These are phyloP conservation scores for Rhombomys opimus DNA, from an alignment of 2,113 vertebrate species.

Conservation along the genomic window DNA sequence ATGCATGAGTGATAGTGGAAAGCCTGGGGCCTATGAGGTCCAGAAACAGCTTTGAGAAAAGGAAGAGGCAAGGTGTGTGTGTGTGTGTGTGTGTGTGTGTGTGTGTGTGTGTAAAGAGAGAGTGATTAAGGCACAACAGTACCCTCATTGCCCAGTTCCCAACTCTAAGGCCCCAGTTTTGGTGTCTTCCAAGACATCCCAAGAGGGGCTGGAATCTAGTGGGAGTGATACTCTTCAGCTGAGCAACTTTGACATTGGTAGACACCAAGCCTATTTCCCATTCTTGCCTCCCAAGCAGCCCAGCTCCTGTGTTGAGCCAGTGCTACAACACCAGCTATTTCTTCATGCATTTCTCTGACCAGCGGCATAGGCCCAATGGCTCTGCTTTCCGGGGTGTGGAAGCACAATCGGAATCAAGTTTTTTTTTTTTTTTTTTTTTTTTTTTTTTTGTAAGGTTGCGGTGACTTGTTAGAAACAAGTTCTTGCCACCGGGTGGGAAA, in stretches of 20 bases:
- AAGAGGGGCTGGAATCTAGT: neutral
- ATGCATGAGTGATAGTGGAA: constrained; percentile 7
- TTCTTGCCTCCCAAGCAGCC: neutral
- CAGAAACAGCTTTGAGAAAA: constrained; percentile 38
- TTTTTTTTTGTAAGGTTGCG: neutral
- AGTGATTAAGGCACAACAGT: neutral
- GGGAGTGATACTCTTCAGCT: neutral
- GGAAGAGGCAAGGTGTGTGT: neutral
- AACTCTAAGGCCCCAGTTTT: neutral
- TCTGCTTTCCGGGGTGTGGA: neutral
- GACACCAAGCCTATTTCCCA: neutral
- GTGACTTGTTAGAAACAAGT: constrained; percentile 27
- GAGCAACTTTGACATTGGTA: neutral
- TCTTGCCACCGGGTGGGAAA: neutral
- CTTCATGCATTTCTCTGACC: neutral
- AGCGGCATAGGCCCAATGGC: neutral
- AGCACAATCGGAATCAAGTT: neutral
- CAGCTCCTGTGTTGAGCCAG: neutral
- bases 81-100: neutral
- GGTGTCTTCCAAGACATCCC: neutral
- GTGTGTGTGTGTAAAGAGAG: neutral
- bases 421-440: neutral
- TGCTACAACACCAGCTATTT: neutral
- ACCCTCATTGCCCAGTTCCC: neutral
- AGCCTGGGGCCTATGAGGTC: neutral